Evolutionary conservation across 1,140 invertebrate genomes (phyloP).

Genomic region (Cydia splendana): DNA sequence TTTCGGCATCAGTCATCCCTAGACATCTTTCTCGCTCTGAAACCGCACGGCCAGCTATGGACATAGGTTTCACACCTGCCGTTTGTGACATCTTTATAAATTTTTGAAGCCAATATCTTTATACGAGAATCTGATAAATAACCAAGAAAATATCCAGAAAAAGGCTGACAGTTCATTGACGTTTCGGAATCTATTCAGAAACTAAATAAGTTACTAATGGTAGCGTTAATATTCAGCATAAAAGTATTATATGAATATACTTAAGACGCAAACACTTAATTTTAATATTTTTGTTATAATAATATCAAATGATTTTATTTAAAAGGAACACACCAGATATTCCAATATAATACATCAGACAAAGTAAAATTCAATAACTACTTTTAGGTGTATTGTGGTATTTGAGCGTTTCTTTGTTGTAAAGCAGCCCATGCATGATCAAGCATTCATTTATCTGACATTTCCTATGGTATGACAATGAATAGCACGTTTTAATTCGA

Average conservation of each 20-base stretch:
- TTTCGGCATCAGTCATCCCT: conserved; percentile 91
- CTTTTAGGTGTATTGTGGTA: too few relatives aligned
- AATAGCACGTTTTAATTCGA: background rate
- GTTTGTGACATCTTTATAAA: conserved; percentile 67
- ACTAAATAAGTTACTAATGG: background rate
- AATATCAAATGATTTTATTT: too few relatives aligned
- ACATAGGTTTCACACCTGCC: conserved; percentile 82
- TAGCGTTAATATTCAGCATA: background rate
- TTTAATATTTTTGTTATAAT: background rate
- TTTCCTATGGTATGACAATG: background rate
- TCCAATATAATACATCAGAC: too few relatives aligned
- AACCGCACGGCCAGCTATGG: conserved; percentile 86
- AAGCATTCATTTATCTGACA: background rate
- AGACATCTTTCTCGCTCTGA: conserved; percentile 87
- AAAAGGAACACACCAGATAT: too few relatives aligned
- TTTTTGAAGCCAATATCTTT: background rate
- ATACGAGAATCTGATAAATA: background rate
- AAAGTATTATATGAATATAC: background rate
- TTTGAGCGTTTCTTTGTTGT: too few relatives aligned
- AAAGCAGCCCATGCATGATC: too few relatives aligned
- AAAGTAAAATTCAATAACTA: background rate
- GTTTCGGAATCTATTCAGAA: background rate
- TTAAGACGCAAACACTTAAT: too few relatives aligned
- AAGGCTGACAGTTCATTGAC: background rate
- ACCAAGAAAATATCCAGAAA: background rate